A percentile compares a stretch with the other conserved stretches of the same genome.
These are phyloP conservation scores for Sarcophaga caerulescens DNA, from an alignment of 2,888 invertebrate genomes.

Conservation along the genomic window DNA sequence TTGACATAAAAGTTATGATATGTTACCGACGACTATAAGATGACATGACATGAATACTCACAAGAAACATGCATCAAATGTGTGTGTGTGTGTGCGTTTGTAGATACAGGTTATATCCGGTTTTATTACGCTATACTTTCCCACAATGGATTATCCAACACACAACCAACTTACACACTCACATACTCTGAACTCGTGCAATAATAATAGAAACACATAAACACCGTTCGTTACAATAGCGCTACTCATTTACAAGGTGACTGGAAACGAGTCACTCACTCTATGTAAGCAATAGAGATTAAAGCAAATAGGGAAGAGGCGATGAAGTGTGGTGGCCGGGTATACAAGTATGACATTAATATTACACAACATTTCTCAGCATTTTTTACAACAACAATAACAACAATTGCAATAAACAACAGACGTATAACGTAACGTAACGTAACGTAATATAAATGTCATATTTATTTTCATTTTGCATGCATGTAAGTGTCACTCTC, in stretches of 20 bases:
- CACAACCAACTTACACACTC: no score
- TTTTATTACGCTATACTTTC: constrained; percentile 19
- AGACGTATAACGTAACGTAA: not conserved
- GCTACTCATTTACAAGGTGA: no score
- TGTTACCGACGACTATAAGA: not conserved
- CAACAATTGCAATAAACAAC: not conserved
- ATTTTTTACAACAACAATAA: not conserved
- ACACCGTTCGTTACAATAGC: not conserved
- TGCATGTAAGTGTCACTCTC: no score
- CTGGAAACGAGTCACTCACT: no score
- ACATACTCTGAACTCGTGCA: not conserved
- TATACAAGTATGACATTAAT: constrained; percentile 32
- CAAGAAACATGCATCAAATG: not conserved
- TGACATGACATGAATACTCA: constrained; percentile 44
- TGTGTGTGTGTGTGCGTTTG: not conserved
- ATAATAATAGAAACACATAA: not conserved
- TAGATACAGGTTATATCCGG: constrained; percentile 11
- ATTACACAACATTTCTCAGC: constrained; percentile 27
- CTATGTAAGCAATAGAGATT: no score
- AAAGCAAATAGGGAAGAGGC: no score
- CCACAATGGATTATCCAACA: constrained; percentile 39
- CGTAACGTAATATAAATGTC: constrained; percentile 33
- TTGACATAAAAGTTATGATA: constrained; percentile 59
- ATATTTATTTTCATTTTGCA: constrained; percentile 20
- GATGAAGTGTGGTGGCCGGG: no score